Evolutionary conservation across 2,113 vertebrate genomes (phyloP).

Genomic region (Ciconia maguari): DNA sequence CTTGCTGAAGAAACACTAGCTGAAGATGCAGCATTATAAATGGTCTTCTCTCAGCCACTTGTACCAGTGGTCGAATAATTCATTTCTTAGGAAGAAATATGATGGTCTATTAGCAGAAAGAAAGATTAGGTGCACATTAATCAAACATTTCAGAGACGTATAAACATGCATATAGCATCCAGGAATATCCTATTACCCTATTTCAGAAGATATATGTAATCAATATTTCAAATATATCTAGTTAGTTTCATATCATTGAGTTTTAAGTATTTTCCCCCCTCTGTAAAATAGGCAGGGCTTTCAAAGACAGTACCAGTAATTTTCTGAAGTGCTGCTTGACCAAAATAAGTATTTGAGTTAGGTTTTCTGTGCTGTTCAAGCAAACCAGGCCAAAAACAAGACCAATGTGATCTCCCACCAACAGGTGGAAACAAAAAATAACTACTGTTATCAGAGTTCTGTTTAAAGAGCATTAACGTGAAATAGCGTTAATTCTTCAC

Average conservation of each 20-base stretch:
- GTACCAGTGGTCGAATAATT: slow-evolving; percentile 54
- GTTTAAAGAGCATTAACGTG: neutral
- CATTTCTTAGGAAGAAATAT: slow-evolving; percentile 69
- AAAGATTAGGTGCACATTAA: slow-evolving; percentile 70
- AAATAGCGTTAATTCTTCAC: neutral
- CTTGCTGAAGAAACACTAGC: slow-evolving; percentile 40
- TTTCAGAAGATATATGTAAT: slow-evolving; percentile 44
- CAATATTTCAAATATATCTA: slow-evolving; percentile 55
- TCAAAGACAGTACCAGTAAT: slow-evolving; percentile 7
- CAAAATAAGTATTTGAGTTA: neutral
- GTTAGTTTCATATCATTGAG: slow-evolving; percentile 26
- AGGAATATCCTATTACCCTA: neutral
- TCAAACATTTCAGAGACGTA: slow-evolving; percentile 65
- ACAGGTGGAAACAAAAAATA: neutral
- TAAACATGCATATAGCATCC: slow-evolving; percentile 33
- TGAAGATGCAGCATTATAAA: slow-evolving; percentile 69
- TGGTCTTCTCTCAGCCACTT: slow-evolving; percentile 63
- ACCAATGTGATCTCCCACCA: neutral
- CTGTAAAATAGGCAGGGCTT: neutral
- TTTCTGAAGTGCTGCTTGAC: slow-evolving; percentile 1
- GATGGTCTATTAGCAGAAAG: slow-evolving; percentile 69
- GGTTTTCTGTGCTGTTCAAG: neutral
- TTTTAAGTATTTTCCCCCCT: neutral
- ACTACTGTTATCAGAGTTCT: neutral
- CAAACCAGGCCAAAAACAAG: neutral